phyloP scores from a whole-genome alignment of 2,888 invertebrate species.

The Aspidiotus destructor region DNA sequence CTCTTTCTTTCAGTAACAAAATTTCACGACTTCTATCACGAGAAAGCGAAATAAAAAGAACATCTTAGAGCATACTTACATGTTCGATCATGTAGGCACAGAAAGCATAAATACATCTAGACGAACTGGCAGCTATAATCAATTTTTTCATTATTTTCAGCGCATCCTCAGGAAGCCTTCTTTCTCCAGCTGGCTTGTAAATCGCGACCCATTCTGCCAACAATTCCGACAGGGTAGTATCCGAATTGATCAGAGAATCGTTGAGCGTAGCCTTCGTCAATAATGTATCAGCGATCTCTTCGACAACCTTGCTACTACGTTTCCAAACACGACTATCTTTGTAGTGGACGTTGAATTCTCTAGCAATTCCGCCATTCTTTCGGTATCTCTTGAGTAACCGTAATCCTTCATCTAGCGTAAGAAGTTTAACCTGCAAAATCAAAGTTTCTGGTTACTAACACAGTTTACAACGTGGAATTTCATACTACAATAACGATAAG shows the following conservation, averaged over 20 bases:
- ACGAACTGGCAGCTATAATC: slow-evolving; percentile 9
- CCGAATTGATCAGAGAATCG: slow-evolving; percentile 35
- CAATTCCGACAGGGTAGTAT: slow-evolving; percentile 40
- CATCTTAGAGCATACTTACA: slow-evolving; percentile 6
- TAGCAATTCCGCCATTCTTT: slow-evolving; percentile 34
- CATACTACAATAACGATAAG: too few species aligned
- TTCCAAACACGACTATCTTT: slow-evolving; percentile 45
- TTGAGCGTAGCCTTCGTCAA: slow-evolving; percentile 49
- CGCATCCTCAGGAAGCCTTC: background rate
- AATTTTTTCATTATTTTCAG: slow-evolving; percentile 21
- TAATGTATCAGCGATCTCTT: slow-evolving; percentile 49
- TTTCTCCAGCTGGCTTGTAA: slow-evolving; percentile 35
- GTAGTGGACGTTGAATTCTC: slow-evolving; percentile 20
- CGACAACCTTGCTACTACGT: slow-evolving; percentile 48
- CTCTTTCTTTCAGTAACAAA: too few species aligned
- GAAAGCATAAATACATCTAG: slow-evolving; percentile 19
- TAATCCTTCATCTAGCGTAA: slow-evolving; percentile 48
- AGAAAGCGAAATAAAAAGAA: background rate
- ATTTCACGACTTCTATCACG: too few species aligned
- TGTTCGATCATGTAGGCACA: slow-evolving; percentile 19
- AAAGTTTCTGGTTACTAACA: background rate
- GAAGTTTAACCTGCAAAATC: slow-evolving; percentile 43
- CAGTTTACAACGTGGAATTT: background rate
- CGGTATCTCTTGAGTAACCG: slow-evolving; percentile 48
- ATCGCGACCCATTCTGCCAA: slow-evolving; percentile 43